Percentiles rank a stretch among this genome's conserved stretches.
phyloP scores from a whole-genome alignment of 2,797 vertebrate genomes.

The Emys orbicularis region DNA sequence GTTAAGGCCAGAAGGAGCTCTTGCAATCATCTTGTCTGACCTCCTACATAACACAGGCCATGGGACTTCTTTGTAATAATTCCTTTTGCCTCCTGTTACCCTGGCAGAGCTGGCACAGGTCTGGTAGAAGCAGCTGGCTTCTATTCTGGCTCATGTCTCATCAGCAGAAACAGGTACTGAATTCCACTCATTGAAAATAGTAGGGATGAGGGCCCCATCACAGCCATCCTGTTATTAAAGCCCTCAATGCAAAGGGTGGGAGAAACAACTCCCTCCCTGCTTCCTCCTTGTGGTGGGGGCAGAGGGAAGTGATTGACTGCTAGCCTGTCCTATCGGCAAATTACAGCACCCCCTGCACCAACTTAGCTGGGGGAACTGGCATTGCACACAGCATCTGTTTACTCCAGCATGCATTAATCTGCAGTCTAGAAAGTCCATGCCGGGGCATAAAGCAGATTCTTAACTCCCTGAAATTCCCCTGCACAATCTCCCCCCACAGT shows the following conservation, averaged over 20 bases:
- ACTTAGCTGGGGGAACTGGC: not conserved
- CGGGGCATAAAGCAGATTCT: not conserved
- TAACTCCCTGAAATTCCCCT: not conserved
- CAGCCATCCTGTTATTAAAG: not conserved
- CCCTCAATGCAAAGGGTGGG: rapidly evolving
- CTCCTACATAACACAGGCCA: not conserved
- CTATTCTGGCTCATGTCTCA: not conserved
- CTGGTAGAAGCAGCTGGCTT: not conserved
- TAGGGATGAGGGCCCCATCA: not conserved
- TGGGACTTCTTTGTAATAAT: not conserved
- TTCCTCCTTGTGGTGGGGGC: not conserved
- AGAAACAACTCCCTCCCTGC: not conserved
- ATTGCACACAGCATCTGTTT: not conserved
- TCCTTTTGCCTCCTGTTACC: not conserved
- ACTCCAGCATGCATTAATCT: not conserved
- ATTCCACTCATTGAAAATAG: not conserved
- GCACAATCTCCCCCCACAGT: not conserved
- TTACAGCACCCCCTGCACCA: not conserved
- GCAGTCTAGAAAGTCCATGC: not conserved
- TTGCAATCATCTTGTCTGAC: not conserved
- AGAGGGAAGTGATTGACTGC: not conserved
- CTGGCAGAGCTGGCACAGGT: not conserved
- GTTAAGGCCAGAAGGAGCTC: not conserved
- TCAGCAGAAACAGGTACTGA: not conserved
- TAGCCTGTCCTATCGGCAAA: not conserved